Percentiles rank a stretch among this genome's conserved stretches.
phyloP scores from a whole-genome alignment of 2,888 invertebrate genomes.

The Eucera pruinosa region DNA sequence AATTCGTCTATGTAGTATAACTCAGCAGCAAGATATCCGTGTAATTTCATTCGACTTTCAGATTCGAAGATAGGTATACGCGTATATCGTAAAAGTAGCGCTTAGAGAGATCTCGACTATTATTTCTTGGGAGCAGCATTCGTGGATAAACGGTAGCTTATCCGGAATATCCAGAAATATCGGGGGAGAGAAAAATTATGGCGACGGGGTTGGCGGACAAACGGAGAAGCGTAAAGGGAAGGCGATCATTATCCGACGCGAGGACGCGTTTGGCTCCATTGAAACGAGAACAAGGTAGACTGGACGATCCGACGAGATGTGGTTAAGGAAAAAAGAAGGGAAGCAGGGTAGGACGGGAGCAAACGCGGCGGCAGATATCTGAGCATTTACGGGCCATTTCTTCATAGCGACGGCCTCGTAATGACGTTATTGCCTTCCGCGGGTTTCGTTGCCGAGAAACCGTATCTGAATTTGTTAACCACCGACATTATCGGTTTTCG shows the following conservation, averaged over 20 bases:
- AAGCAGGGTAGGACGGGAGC: neutral
- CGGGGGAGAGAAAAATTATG: neutral
- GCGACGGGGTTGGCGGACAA: conserved; percentile 30
- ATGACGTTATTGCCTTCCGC: conserved; percentile 68
- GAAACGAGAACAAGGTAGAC: conserved; percentile 59
- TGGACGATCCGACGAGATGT: conserved; percentile 21
- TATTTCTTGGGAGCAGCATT: neutral
- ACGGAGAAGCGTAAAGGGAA: conserved; percentile 27
- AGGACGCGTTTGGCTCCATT: conserved; percentile 46
- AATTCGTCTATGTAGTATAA: conserved; percentile 3
- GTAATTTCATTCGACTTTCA: conserved; percentile 37
- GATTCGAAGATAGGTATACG: neutral
- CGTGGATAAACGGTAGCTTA: conserved; percentile 2
- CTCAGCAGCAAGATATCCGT: neutral
- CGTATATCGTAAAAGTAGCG: no score
- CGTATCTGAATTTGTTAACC: conserved; percentile 64
- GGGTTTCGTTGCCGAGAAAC: conserved; percentile 18
- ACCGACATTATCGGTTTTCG: conserved; percentile 63
- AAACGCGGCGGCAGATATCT: conserved; percentile 50
- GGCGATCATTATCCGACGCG: conserved; percentile 57
- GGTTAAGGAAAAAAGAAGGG: conserved; percentile 16
- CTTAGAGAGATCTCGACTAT: neutral
- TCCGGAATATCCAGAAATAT: conserved; percentile 23
- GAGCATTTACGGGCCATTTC: conserved; percentile 69
- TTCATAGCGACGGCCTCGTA: conserved; percentile 55